Conservation (phyloP, 64 coral and sea anemone species). For the Stylophora pistillata region DNA sequence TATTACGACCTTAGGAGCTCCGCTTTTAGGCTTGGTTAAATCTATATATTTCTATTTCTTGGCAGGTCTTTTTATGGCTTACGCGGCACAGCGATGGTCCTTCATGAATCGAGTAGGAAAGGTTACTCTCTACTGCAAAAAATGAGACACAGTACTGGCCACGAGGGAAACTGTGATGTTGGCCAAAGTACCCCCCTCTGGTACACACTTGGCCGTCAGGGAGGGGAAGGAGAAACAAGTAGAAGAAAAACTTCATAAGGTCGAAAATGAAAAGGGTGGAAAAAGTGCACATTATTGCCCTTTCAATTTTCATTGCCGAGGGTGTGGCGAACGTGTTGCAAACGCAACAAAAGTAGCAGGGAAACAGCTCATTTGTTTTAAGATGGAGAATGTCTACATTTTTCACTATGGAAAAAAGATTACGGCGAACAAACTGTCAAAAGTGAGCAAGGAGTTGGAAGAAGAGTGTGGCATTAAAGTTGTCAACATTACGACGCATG, state of each 20-base stretch:
- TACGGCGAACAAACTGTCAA: conserved; percentile 55
- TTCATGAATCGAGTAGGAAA: background rate
- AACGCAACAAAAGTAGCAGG: conserved; percentile 37
- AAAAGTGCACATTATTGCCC: conserved; percentile 57
- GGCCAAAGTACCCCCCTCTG: conserved; percentile 47
- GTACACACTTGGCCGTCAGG: conserved; percentile 57
- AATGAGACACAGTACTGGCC: conserved; percentile 44
- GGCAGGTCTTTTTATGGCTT: background rate
- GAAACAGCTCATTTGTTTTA: conserved; percentile 61
- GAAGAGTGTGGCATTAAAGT: conserved; percentile 51
- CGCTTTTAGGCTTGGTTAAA: too few relatives aligned
- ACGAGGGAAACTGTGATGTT: conserved; percentile 52
- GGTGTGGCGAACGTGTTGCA: conserved; percentile 31
- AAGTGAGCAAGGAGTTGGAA: conserved; percentile 33
- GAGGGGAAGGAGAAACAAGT: conserved; percentile 12
- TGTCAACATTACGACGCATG: conserved; percentile 14
- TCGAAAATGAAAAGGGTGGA: conserved; percentile 4
- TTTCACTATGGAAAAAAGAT: conserved; percentile 22
- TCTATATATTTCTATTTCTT: background rate
- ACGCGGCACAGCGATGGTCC: background rate
- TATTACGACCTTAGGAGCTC: too few relatives aligned
- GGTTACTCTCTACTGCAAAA: background rate
- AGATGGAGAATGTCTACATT: conserved; percentile 64
- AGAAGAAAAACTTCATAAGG: conserved; percentile 33
- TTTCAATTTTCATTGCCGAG: conserved; percentile 56